These are phyloP conservation scores for Cheilosia impressa DNA, from an alignment of 2,888 invertebrate genomes.

Conservation along the genomic window DNA sequence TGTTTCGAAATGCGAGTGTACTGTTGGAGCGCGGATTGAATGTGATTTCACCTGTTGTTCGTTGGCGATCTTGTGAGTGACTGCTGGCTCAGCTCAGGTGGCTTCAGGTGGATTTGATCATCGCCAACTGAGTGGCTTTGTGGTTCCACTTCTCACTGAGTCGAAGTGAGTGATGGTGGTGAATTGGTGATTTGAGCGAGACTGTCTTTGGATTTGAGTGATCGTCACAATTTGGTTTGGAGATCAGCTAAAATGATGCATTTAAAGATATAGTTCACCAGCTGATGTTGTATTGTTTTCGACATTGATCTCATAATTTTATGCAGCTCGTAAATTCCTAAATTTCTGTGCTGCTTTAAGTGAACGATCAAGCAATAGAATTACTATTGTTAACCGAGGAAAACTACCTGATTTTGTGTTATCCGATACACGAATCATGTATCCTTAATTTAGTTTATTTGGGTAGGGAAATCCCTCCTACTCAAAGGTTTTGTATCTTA, in stretches of 20 bases:
- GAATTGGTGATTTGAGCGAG: constrained; percentile 1
- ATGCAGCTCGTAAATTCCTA: too few species aligned
- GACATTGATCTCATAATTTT: too few species aligned
- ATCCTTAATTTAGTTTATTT: too few species aligned
- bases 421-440: too few species aligned
- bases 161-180: constrained; percentile 6
- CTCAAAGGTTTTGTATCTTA: too few species aligned
- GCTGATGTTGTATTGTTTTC: too few species aligned
- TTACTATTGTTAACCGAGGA: too few species aligned
- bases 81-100: constrained; percentile 51
- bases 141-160: constrained; percentile 4
- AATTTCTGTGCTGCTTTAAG: too few species aligned
- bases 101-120: constrained; percentile 57
- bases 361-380: too few species aligned
- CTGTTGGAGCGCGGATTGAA: constrained; percentile 40
- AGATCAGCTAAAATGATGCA: neutral
- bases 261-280: neutral
- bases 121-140: constrained; percentile 11
- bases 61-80: constrained; percentile 65
- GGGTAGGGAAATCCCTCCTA: too few species aligned
- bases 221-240: constrained; percentile 20
- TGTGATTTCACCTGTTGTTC: constrained; percentile 70
- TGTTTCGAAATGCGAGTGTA: constrained; percentile 20
- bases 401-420: too few species aligned
- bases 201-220: neutral